Percentiles rank a stretch among this genome's conserved stretches.
These are phyloP conservation scores for Saturnia japonica DNA, from an alignment of 2,888 invertebrate genomes.

Conservation along the genomic window DNA sequence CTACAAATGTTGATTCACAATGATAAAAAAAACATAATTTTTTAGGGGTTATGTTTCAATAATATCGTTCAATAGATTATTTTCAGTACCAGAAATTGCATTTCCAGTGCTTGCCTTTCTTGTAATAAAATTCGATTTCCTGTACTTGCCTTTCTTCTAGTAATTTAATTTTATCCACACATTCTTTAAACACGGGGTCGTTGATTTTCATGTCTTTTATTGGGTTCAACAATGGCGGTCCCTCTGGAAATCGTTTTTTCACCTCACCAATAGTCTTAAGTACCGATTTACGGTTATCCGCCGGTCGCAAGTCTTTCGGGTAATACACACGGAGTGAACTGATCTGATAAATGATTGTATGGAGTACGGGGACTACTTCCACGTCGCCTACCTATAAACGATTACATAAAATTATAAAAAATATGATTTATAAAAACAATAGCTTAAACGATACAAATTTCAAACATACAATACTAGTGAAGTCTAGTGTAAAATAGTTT, in stretches of 20 bases:
- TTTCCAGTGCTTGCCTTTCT: conserved; percentile 79
- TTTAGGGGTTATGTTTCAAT: no score
- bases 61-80: no score
- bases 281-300: conserved; percentile 92
- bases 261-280: conserved; percentile 93
- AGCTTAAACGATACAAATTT: no score
- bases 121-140: conserved; percentile 87
- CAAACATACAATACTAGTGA: no score
- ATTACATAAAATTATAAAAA: neutral
- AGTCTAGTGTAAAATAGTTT: no score
- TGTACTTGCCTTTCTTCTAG: conserved; percentile 86
- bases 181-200: conserved; percentile 89
- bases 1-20: no score
- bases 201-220: conserved; percentile 97
- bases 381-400: conserved; percentile 86
- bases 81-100: no score
- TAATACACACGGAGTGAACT: conserved; percentile 95
- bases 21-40: no score
- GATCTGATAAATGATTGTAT: conserved; percentile 91
- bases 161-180: conserved; percentile 90
- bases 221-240: conserved; percentile 95
- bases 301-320: conserved; percentile 93
- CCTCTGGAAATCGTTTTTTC: conserved; percentile 92
- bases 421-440: neutral
- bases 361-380: conserved; percentile 93